Base-by-base conservation (phyloP, 2,797 vertebrate species). In the Cryptoprocta ferox region DNA sequence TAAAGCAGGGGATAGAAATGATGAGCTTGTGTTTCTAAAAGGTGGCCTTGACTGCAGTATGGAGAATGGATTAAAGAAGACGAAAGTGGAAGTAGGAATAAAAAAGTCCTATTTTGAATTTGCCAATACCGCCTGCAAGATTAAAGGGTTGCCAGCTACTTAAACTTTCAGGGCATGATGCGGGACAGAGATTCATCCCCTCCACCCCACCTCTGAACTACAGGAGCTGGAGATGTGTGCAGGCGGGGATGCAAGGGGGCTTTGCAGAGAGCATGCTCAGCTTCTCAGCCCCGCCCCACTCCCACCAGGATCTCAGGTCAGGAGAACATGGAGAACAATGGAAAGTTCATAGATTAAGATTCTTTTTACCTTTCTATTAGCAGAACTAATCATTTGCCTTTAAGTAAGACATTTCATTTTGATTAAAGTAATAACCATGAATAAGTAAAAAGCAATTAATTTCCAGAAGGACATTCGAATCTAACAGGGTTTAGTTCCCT, bases 391-490 rank as follows among this genome's bases (percentile, higher is more conserved):
- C 94, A 75, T 94, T 96, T 93, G 80, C 93, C 96, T 98, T 96
- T 94, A 97, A 96, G 94, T 94, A 96, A 97, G 95, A 97, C 94
- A 90, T 97, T 96, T 90, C 92, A 95, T 97, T 97, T 97, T 97
- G 86, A 97, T 96, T 97, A 93, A 97, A 96, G 89, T 82, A 96
- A 95, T 96, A 94, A 71, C 76, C 93, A 79, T 96, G 94, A 95
- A 97, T 96, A 95, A 97, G 91, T 94, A 91, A 97, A 96, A 97
- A 95, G 92, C 91, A 97, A 95, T 97, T 96, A 96, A 97, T 96
- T 97, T 97, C 91, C 73, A 97, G 85, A 96, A 97, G 79, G 82
- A 93, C 86, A 75, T 91, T 95, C 30, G 30, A 59, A 66, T 82
- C n/a, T n/a, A 81, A 93, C n/a, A 84, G 56, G 89, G 73, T 97